A percentile compares a stretch with the other conserved stretches of the same genome.
Conservation (phyloP, 2,797 vertebrate species). For the Sternarchorhynchus goeldii region DNA sequence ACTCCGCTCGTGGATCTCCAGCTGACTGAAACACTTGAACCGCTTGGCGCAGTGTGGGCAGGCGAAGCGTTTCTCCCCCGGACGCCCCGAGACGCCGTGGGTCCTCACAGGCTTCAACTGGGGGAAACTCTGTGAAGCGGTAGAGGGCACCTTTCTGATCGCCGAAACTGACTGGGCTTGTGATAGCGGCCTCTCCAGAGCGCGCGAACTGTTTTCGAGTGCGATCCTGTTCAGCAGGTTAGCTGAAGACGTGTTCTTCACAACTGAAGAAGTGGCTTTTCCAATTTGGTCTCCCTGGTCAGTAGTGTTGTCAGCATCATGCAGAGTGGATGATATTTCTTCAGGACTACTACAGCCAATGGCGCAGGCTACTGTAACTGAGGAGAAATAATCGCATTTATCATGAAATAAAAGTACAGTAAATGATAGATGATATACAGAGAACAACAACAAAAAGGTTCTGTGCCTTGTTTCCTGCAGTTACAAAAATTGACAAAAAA, state of each 20-base stretch:
- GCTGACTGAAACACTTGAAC: constrained; percentile 78
- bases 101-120: constrained; percentile 65
- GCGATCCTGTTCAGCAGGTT: constrained; percentile 51
- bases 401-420: no score
- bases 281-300: neutral
- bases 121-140: constrained; percentile 54
- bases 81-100: constrained; percentile 61
- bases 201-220: neutral
- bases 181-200: constrained; percentile 39
- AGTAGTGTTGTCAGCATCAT: neutral
- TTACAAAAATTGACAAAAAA: no score
- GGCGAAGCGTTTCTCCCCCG: constrained; percentile 67
- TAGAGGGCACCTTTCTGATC: constrained; percentile 48
- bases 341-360: constrained; percentile 11
- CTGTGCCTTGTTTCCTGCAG: no score
- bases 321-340: constrained; percentile 8
- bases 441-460: neutral
- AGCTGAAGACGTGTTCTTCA: neutral
- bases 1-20: constrained; percentile 79
- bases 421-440: no score
- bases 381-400: neutral
- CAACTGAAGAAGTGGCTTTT: neutral
- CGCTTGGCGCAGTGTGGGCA: constrained; percentile 76
- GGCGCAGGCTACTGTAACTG: neutral
- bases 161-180: constrained; percentile 50